These are phyloP conservation scores for human DNA, from an alignment of 2,113 vertebrate genomes.

Conservation along the genomic window DNA sequence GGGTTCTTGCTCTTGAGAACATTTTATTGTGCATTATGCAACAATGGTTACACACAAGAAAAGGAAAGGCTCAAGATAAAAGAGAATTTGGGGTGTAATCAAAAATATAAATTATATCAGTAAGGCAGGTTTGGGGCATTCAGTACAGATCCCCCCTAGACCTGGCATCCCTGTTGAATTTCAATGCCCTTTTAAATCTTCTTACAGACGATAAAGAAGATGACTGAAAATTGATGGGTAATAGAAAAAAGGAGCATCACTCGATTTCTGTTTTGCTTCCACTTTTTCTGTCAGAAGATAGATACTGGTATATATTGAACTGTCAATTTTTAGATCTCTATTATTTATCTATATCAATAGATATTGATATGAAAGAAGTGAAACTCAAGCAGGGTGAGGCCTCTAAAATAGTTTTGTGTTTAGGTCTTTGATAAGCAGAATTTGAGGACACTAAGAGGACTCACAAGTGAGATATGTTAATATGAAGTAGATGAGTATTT, in stretches of 20 bases:
- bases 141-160: background rate
- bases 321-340: background rate
- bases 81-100: background rate
- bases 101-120: background rate
- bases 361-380: background rate
- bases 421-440: background rate
- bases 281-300: background rate
- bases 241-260: background rate
- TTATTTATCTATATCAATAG: background rate
- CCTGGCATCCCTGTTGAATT: background rate
- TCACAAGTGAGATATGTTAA: background rate
- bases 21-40: background rate
- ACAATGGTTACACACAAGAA: too few relatives aligned
- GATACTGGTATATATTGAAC: background rate
- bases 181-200: background rate
- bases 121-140: background rate
- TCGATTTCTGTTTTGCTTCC: background rate
- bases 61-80: background rate
- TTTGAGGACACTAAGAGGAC: background rate
- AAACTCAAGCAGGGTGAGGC: background rate
- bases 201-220: background rate
- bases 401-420: background rate
- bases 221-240: background rate
- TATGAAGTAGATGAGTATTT: background rate
- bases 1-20: background rate